Conservation (phyloP, 2,113 vertebrate genomes). For the Nothocercus nigrocapillus region DNA sequence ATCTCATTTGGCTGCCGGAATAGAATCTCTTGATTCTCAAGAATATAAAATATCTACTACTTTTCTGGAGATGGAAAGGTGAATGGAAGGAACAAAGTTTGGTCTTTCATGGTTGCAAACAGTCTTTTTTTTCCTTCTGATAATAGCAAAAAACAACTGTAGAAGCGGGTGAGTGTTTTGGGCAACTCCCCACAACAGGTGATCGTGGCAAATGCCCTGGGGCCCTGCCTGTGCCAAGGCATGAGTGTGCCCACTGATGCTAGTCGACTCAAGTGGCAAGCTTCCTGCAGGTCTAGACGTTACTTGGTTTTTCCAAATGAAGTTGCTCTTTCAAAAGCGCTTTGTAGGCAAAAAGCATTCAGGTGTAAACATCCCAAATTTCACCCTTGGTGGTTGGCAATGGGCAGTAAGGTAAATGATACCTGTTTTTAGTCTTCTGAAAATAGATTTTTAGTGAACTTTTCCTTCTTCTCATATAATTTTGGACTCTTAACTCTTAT, state of each 20-base stretch:
- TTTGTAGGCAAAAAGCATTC: neutral
- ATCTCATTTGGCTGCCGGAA: neutral
- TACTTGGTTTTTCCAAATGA: neutral
- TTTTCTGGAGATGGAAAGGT: neutral
- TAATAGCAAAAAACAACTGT: neutral
- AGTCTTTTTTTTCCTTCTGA: neutral
- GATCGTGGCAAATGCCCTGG: neutral
- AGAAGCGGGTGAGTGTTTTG: neutral
- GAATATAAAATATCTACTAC: neutral
- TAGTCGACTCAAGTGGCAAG: neutral
- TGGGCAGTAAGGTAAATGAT: neutral
- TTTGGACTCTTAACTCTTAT: neutral
- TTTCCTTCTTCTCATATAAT: neutral
- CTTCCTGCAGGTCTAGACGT: fast-evolving
- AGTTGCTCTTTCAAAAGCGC: neutral
- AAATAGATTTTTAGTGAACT: neutral
- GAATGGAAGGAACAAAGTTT: neutral
- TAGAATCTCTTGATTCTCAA: neutral
- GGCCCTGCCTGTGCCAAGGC: fast-evolving
- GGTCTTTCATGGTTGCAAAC: neutral
- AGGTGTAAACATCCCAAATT: neutral
- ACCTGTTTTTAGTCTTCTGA: neutral
- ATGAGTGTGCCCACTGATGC: fast-evolving
- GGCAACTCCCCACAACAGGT: neutral
- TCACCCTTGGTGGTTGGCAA: neutral